These are phyloP conservation scores for Panorpa germanica DNA, from an alignment of 2,888 invertebrate genomes.

Conservation along the genomic window DNA sequence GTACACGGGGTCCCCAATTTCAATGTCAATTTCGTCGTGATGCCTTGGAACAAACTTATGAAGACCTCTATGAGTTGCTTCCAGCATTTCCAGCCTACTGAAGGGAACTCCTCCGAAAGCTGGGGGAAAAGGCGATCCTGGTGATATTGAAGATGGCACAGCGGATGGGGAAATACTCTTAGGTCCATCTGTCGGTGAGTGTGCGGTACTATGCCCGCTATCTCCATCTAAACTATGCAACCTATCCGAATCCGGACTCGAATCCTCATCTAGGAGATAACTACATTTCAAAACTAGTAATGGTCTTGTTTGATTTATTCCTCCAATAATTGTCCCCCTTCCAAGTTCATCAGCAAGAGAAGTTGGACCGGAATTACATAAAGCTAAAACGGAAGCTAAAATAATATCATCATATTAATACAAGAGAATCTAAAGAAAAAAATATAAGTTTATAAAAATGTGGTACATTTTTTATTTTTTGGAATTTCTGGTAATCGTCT, in stretches of 20 bases:
- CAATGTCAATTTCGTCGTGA: slow-evolving; percentile 87
- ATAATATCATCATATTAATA: too few species aligned
- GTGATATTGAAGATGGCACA: slow-evolving; percentile 34
- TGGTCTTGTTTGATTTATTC: too few species aligned
- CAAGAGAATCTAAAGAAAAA: background rate
- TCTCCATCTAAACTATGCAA: slow-evolving; percentile 60
- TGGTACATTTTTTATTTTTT: slow-evolving; percentile 70
- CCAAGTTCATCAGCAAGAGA: slow-evolving; percentile 52
- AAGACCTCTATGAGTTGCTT: slow-evolving; percentile 87
- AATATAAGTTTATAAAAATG: slow-evolving; percentile 23
- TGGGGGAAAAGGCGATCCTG: slow-evolving; percentile 40
- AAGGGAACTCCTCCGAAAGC: slow-evolving; percentile 59
- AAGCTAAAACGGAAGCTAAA: slow-evolving; percentile 41
- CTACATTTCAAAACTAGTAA: slow-evolving; percentile 54
- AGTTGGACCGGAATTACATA: slow-evolving; percentile 35
- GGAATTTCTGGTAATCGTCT: slow-evolving; percentile 80
- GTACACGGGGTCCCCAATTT: slow-evolving; percentile 94
- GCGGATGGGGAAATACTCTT: slow-evolving; percentile 67
- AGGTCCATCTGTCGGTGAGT: slow-evolving; percentile 71
- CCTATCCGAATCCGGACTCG: slow-evolving; percentile 72
- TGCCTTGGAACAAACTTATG: slow-evolving; percentile 93
- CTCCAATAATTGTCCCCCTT: too few species aligned
- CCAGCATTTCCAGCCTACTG: slow-evolving; percentile 65
- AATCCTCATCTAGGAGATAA: slow-evolving; percentile 60
- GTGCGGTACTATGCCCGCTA: slow-evolving; percentile 82